Base-by-base conservation (phyloP, 2,113 vertebrate genomes). In the Macquaria ambigua region DNA sequence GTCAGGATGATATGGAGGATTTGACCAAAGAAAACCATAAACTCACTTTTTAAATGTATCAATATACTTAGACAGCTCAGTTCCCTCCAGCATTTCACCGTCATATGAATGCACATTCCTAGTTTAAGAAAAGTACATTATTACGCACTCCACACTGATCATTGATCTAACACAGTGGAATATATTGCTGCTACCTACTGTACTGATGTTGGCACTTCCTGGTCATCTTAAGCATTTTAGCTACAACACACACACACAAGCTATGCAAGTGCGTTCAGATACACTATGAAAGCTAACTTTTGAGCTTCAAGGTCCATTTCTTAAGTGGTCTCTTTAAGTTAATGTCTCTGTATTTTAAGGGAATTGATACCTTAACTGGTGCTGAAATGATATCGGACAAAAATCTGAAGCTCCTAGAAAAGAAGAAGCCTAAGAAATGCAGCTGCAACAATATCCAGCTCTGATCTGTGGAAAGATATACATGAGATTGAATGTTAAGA, bases 401-500 rank as follows among this genome's bases (percentile, higher is more conserved):
- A 41, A 55, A 34, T 71, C 71, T 74, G 41, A 53, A 58, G 46
- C 20, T 66, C n/a, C 18, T 20, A 39, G 28, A 31, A 5, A 80
- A 64, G 66, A 46, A 50, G 61, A 23, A 63, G 11, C 0, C 15
- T 66, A 43, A 67, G 18, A 69, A 59, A 55, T 69, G 28, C 25
- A 68, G 20, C 46, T 31, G 5, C 9, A 68, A 5, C 9, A 1
- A 48, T 80, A 68, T 72, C n/a, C 28, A 72, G 8, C 28, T 23
- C 0, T 62, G 39, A 52, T 69, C 31, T 43, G 20, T 61, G 15
- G 41, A 21, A 21, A 21, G 12, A 76, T 9, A 39, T 46, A 52
- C 52, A 39, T 69, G 6, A 75, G 64, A 66, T 20, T 58, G 4
- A 74, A 23, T 78, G 46, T 82, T 84, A 18, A 6, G 6, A 31